A percentile compares a stretch with the other conserved stretches of the same genome.
Conservation (phyloP, 2,888 invertebrate species). For the Coenonympha glycerion region DNA sequence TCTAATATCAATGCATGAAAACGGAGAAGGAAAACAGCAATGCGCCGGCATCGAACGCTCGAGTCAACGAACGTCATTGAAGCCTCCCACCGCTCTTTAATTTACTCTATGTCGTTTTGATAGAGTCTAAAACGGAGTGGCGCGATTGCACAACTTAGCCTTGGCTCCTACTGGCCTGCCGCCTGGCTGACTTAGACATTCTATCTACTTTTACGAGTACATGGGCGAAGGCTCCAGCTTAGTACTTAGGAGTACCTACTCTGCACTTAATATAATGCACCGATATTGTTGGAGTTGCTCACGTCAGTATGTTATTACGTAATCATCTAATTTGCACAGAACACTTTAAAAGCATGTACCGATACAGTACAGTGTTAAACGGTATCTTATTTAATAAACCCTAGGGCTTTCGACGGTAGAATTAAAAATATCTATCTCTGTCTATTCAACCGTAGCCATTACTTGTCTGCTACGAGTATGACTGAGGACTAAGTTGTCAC, state of each 20-base stretch:
- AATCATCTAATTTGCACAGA: slow-evolving; percentile 51
- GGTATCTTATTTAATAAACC: slow-evolving; percentile 4
- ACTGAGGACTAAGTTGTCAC: no score
- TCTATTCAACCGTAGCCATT: no score
- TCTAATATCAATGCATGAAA: slow-evolving; percentile 74
- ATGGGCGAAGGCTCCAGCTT: slow-evolving; percentile 65
- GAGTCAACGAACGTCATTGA: slow-evolving; percentile 77
- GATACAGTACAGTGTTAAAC: slow-evolving; percentile 21
- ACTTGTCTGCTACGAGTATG: no score
- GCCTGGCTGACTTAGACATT: slow-evolving; percentile 77
- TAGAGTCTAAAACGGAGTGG: slow-evolving; percentile 44
- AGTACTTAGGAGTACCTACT: slow-evolving; percentile 54
- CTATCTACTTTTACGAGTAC: slow-evolving; percentile 76
- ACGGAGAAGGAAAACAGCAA: slow-evolving; percentile 75
- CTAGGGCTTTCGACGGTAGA: background rate
- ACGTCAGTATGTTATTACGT: slow-evolving; percentile 36
- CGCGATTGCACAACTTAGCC: slow-evolving; percentile 59
- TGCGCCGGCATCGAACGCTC: slow-evolving; percentile 71
- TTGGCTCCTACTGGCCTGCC: slow-evolving; percentile 75
- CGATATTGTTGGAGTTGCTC: slow-evolving; percentile 32
- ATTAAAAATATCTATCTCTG: no score
- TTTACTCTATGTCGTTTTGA: slow-evolving; percentile 33
- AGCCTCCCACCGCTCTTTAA: slow-evolving; percentile 36
- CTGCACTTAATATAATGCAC: slow-evolving; percentile 48
- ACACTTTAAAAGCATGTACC: slow-evolving; percentile 45